Conservation (phyloP, 2,888 invertebrate species). For the Oscheius myriophilus region DNA sequence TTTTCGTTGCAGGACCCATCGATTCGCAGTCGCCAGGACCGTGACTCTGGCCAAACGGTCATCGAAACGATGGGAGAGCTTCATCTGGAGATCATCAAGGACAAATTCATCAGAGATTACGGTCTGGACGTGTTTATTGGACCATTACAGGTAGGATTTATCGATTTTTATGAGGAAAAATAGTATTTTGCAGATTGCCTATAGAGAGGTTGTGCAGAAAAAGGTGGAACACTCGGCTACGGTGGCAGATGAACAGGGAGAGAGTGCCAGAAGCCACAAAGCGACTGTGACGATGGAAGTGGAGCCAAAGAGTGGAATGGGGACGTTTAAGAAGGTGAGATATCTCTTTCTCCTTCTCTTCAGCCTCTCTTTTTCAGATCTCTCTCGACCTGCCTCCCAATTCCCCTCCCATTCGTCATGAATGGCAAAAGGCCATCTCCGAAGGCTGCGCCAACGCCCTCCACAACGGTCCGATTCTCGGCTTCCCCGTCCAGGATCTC, state of each 20-base stretch:
- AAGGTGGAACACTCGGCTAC: constrained; percentile 70
- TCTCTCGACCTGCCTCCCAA: constrained; percentile 33
- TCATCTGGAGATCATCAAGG: constrained; percentile 82
- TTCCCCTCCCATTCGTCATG: constrained; percentile 72
- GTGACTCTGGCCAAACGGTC: constrained; percentile 73
- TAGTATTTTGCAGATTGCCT: constrained; percentile 54
- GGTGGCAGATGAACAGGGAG: constrained; percentile 79
- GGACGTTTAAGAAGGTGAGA: constrained; percentile 70
- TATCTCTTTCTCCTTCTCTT: background rate
- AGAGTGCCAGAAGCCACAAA: constrained; percentile 70
- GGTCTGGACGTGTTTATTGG: constrained; percentile 90
- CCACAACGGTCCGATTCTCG: constrained; percentile 84
- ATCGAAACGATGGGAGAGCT: constrained; percentile 88
- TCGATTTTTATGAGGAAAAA: background rate
- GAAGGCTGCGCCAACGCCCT: constrained; percentile 75
- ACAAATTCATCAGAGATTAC: constrained; percentile 82
- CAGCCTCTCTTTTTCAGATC: constrained; percentile 17
- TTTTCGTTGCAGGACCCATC: constrained; percentile 60
- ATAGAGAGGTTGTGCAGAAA: constrained; percentile 56
- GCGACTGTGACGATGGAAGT: constrained; percentile 78
- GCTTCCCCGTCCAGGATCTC: constrained; percentile 79
- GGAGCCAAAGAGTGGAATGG: constrained; percentile 76
- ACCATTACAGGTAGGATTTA: constrained; percentile 80
- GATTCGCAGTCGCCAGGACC: constrained; percentile 72
- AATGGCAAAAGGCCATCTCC: constrained; percentile 79